Conservation (phyloP, 2,888 invertebrate genomes). For the Didymodactylos carnosus region DNA sequence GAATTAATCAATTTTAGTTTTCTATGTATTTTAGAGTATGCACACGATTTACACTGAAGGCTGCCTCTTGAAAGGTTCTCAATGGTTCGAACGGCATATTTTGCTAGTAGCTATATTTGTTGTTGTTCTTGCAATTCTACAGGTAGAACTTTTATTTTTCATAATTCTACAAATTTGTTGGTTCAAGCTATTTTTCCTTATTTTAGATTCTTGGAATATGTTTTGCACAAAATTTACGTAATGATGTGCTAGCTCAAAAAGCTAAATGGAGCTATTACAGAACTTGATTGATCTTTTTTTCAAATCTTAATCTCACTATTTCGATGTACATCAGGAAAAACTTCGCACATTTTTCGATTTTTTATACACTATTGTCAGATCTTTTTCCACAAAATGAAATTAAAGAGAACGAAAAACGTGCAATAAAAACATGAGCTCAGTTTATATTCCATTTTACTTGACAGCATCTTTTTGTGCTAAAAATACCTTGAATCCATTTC, state of each 20-base stretch:
- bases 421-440: too few relatives aligned
- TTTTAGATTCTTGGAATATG: constrained; percentile 83
- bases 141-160: constrained; percentile 45
- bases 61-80: constrained; percentile 74
- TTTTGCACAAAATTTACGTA: constrained; percentile 85
- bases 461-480: too few relatives aligned
- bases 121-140: constrained; percentile 62
- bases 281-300: too few relatives aligned
- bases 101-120: constrained; percentile 63
- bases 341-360: too few relatives aligned
- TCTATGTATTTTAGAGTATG: background rate
- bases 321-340: too few relatives aligned
- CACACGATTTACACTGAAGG: constrained; percentile 63
- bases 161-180: background rate
- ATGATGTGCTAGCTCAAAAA: constrained; percentile 87
- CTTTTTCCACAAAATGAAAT: too few relatives aligned
- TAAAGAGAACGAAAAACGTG: too few relatives aligned
- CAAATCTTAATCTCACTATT: too few relatives aligned
- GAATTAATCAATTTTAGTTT: too few relatives aligned
- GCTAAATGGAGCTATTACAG: constrained; percentile 89
- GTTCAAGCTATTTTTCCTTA: constrained; percentile 16
- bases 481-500: too few relatives aligned
- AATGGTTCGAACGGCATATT: constrained; percentile 76
- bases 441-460: too few relatives aligned
- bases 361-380: too few relatives aligned